Base-by-base conservation (phyloP, 2,113 vertebrate genomes). In the Hypocryptadius cinnamomeus region DNA sequence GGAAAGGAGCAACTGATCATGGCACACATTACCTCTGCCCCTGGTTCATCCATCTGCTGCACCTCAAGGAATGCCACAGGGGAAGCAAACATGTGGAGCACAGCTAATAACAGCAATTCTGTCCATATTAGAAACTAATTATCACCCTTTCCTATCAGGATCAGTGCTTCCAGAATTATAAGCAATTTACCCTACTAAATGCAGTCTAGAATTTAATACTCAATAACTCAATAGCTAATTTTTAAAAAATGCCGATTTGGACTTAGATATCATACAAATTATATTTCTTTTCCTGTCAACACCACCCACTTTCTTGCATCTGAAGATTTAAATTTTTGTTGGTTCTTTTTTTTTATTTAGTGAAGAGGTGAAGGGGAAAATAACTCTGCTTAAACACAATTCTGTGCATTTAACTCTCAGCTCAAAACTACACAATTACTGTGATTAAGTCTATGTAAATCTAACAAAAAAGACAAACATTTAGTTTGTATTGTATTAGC, bases 11-110 rank as follows among this genome's bases (percentile, higher is more conserved):
- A 94, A 92, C 95, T 92, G 71, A 97, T 95, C 92, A 81, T 18
- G 70, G 96, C 85, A 94, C 93, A 92, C 91, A 93, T 90, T 97
- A 96, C 85, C 95, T 97, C 94, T 95, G 94, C 92, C 97, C 96
- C 96, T 89, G 91, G 96, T 94, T 96, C 96, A 96, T 95, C 95
- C 97, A 97, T 98, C 97, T 98, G 97, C 97, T 95, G 86, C 93
- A 95, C 92, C 94, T 83, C 71, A 78, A 96, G 97, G 95, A 89
- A 96, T 85, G 95, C 94, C 93, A 95, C 30, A 64, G 89, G 90
- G 96, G 85, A 91, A 92, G 91, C 39, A 93, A 87, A 93, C 87
- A 97, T 84, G 79, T 85, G 87, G 63, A 95, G 61, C 93, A 96
- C 79, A 84, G 93, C 95, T 96, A 96, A 96, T 93, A 97, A 95